Evolutionary conservation across 1,140 invertebrate species (phyloP), one percentile per base, ranked within the genome.

Genomic region (Drosophila micromelanica): DNA sequence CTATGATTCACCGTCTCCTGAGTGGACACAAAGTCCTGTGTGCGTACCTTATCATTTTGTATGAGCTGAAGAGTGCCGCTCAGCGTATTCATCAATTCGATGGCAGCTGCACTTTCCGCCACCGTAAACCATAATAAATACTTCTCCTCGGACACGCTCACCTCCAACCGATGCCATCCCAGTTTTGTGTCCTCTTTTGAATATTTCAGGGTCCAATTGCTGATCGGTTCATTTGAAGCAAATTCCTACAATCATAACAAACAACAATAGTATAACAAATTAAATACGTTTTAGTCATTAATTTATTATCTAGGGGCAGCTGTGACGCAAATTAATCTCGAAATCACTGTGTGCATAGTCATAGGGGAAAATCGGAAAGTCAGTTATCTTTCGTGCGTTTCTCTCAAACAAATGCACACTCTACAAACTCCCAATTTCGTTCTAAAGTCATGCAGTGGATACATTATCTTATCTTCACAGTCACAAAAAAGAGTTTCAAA

Each of bases 1-100:
- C 92, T 92, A 76, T 96, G 93, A 68, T 93, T 92, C 2, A 95
- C 93, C 40, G 93, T 90, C 35, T 92, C 89, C 23, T 92, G 91
- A 2, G 94, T 94, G 2, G 95, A 95, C 0, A 96, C 93, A 93
- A 93, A 96, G 23, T 93, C 92, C 49, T 91, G 93, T 1, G 90
- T 73, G n/a, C 93, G 78, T 6, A 92, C 93, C 64, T 92, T 92
- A 80, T 95, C 94, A 40, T 94, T 92, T 87, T 97, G 96, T 27
- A 80, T 90, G 11, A 96, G 71, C 4, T 92, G 79, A 68, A 96
- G 78, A 35, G 94, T 92, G 8, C 96, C 96, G 91, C 95, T 95
- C 6, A 96, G 78, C 37, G 93, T 92, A 80, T 96, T 91, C 54
- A 94, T 84, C 78, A 96, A 94, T 43, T 90, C 78, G 2, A 93